Evolutionary conservation across 2,888 invertebrate genomes (phyloP), one percentile per base, ranked within the genome.

Genomic region (Pristionchus exspectatus): DNA sequence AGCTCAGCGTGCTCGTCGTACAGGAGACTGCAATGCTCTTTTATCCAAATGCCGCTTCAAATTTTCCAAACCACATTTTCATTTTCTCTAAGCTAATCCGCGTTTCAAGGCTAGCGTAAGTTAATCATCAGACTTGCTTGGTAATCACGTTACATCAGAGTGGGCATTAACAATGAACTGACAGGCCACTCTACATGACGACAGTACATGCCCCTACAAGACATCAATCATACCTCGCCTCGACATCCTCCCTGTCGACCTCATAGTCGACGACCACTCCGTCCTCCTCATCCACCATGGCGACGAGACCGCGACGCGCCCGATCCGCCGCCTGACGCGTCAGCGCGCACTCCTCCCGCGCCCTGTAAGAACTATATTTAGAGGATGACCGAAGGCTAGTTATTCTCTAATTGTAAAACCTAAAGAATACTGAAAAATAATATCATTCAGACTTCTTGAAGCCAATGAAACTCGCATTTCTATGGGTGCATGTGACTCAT

Each of bases 271-370:
- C 59, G 9, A 59, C 59, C 38, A 59, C 84, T 59, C 84, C 59
- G 5, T 85, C 59, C 21, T 85, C 84, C 33, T 24, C 84, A 85
- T 85, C 84, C 2, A 21, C 33, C 14, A 50, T 9, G 10, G 84
- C 84, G 9, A 85, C 59, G 16, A 85, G 33, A 59, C 84, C 84
- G 38, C 84, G 84, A 21, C 59, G 56, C 56, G 7, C 33, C 21
- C 84, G 84, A 50, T 85, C 84, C 10, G 59, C 84, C 38, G 59
- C 59, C 59, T 85, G 84, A 33, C 84, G 84, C 33, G 30, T 30
- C 33, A 85, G 84, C 14, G 38, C 84, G 10, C 7, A 38, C 33
- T 59, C 18, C 33, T 59, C n/a, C 2, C 84, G 56, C 30, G 59
- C 12, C 27, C 84, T 85, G 59, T 2, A 50, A 0, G 27, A 74